Conservation (phyloP, 2,888 invertebrate species). For the Capitulum mitella region DNA sequence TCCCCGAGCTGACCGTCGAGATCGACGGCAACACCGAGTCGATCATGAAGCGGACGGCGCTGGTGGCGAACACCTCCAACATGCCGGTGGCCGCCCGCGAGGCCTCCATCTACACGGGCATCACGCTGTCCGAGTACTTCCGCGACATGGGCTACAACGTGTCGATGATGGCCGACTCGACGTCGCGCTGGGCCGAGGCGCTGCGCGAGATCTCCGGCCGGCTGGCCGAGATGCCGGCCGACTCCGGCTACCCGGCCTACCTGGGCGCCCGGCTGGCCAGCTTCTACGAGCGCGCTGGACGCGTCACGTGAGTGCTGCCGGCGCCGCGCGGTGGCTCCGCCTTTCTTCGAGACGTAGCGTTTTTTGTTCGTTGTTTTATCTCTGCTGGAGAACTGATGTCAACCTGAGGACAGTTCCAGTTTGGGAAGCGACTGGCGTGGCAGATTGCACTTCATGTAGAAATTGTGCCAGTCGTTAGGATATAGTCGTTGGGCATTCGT, state of each 20-base stretch:
- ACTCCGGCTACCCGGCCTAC: slow-evolving; percentile 96
- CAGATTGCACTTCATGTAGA: no score
- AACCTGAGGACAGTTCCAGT: no score
- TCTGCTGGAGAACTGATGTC: no score
- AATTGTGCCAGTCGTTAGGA: no score
- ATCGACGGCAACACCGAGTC: slow-evolving; percentile 92
- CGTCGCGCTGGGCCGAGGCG: slow-evolving; percentile 99
- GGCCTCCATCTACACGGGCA: slow-evolving; percentile 98
- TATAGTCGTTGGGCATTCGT: no score
- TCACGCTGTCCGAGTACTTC: slow-evolving; percentile 99
- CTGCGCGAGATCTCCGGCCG: slow-evolving; percentile 94
- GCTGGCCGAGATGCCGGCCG: slow-evolving; percentile 99
- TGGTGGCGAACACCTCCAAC: slow-evolving; percentile 99
- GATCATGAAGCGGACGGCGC: slow-evolving; percentile 98
- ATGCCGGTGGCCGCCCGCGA: slow-evolving; percentile 99
- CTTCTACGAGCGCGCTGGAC: slow-evolving; percentile 98
- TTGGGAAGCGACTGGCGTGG: no score
- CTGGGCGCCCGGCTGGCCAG: slow-evolving; percentile 95
- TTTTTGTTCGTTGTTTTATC: no score
- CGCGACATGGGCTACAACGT: slow-evolving; percentile 96
- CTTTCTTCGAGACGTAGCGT: no score
- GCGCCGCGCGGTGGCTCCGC: no score
- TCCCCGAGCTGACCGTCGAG: slow-evolving; percentile 96
- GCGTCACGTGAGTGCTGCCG: slow-evolving; percentile 94
- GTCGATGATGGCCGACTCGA: slow-evolving; percentile 99